These are phyloP conservation scores for Dexiosoma caninum DNA, from an alignment of 2,888 invertebrate genomes.

Conservation along the genomic window DNA sequence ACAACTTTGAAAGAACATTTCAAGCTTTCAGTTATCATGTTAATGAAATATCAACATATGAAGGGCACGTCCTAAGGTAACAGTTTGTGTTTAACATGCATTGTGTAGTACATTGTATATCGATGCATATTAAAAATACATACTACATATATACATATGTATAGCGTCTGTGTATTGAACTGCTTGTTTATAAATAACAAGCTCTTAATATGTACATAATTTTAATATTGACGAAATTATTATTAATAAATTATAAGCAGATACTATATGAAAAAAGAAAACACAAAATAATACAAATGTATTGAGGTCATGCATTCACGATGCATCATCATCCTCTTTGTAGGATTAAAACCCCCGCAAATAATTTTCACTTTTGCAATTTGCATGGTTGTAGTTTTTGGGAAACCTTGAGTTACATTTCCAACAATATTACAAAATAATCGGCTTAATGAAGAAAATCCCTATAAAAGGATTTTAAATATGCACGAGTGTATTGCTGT, in stretches of 20 bases:
- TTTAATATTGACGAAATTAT: neutral
- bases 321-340: neutral
- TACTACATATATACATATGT: too few relatives aligned
- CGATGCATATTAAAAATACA: too few relatives aligned
- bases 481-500: neutral
- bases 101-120: too few relatives aligned
- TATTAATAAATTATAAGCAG: neutral
- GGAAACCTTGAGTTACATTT: conserved; percentile 5
- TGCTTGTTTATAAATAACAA: too few relatives aligned
- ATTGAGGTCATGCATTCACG: conserved; percentile 24
- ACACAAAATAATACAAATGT: neutral
- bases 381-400: neutral
- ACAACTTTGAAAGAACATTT: too few relatives aligned
- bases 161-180: too few relatives aligned
- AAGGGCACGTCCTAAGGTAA: too few relatives aligned
- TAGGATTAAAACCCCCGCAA: neutral
- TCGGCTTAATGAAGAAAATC: conserved; percentile 30
- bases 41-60: too few relatives aligned
- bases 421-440: conserved; percentile 22
- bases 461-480: conserved; percentile 6
- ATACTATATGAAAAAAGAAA: neutral
- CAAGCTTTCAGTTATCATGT: too few relatives aligned
- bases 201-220: too few relatives aligned
- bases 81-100: too few relatives aligned
- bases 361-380: neutral